Base-by-base conservation (phyloP, 2,888 invertebrate species). In the Polymixis lichenea region DNA sequence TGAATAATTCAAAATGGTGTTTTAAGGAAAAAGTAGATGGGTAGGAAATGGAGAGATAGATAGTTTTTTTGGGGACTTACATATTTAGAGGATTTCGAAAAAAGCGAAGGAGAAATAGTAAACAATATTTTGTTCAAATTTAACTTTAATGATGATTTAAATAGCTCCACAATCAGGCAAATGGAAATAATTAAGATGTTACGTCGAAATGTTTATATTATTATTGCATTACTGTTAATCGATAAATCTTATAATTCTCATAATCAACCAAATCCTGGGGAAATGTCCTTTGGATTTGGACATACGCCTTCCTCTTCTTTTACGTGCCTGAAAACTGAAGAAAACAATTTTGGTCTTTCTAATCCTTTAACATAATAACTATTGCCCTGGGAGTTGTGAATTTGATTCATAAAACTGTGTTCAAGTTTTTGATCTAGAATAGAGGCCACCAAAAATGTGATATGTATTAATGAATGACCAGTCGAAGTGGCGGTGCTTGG, bases 251-350 rank as follows among this genome's bases (percentile, higher is more conserved):
- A n/a, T 17, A n/a, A 32, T 66, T n/a, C 17, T 11, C 19, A 25
- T 22, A 51, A n/a, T 82, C 89, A 94, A 78, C 94, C 94, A 4
- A 91, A 67, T 22, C 90, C 91, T 0, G 83, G 72, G 1, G 84
- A 87, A 2, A 95, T 78, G 25, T 94, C 94, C 78, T 91, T 94
- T 72, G 91, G 90, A 82, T 95, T 94, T 22, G 96, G 96, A 86
- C 96, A 96, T 0, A 93, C 82, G 0, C 92, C 93, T 80, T 95
- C 95, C 60, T 95, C 95, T 83, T 96, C 95, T 77, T 94, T 94
- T 7, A 95, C 95, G 79, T 96, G 95, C 77, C 95, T 94, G 93
- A 91, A 96, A 92, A 96, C 96, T 96, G 84, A 88, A 88, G 88
- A 0, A 13, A 6, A 28, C n/a, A 9, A 49, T 17, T 11, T 46